Base-by-base conservation (phyloP, 2,797 vertebrate species). In the Petrocephalus sullivani region DNA sequence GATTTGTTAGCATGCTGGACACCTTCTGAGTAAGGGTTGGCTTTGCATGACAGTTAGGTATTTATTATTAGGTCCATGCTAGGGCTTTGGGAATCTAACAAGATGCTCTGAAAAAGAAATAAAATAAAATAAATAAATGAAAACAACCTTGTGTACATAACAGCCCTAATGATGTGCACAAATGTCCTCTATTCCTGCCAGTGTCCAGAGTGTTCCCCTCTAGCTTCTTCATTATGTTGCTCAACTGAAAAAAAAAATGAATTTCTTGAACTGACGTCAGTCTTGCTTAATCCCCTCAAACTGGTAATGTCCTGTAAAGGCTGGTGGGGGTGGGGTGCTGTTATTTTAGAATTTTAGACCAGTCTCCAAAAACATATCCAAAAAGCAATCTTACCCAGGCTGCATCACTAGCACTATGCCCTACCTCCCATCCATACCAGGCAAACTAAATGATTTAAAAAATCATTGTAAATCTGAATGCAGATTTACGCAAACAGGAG, bases 231-330 rank as follows among this genome's bases (percentile, higher is more conserved):
- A 2, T 81, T 53, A 46, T 71, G 84, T 53, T 53, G 14, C 87
- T 91, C 91, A 90, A 89, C 91, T 92, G 90, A 89, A 91, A 90
- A 92, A 91, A 91, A 88, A 88, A 92, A 58, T 86, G 41, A 78
- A 33, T 54, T 87, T 90, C 82, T 85, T 87, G 28, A 28, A 71
- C 64, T 85, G 90, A 92, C 91, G 91, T 92, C 89, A 89, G 89
- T 89, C 3, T 51, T 78, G 86, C 87, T 91, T 82, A 89, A 89
- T 88, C 60, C 90, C 88, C 16, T 90, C 83, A 71, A 37, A 90
- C 87, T 91, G 90, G 88, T 89, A 88, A 90, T 83, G 83, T 90
- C 91, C 90, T 87, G 85, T 51, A 56, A 87, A 83, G 90, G 87
- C 90, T 90, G 87, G 28, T 28, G 91, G 64, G 89, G 90, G 89